These are phyloP conservation scores for Melanotus villosus DNA, from an alignment of 2,888 invertebrate species.

Conservation along the genomic window DNA sequence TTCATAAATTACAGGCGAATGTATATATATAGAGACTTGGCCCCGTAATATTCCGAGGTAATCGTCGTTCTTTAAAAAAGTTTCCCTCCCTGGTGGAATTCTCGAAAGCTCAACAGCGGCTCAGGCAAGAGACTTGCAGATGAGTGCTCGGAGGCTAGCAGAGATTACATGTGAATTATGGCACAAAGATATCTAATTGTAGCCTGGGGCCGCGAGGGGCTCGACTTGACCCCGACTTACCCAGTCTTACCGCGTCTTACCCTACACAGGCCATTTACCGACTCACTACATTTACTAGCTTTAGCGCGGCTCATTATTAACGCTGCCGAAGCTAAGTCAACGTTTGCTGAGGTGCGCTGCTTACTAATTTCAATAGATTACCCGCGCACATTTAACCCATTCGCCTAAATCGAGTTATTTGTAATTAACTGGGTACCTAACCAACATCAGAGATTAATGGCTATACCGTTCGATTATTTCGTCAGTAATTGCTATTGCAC, in stretches of 20 bases:
- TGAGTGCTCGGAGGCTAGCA: conserved; percentile 68
- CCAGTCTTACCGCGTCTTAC: conserved; percentile 54
- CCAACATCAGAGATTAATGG: conserved; percentile 58
- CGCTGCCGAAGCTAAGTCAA: conserved; percentile 66
- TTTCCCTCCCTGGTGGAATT: conserved; percentile 40
- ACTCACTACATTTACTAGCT: conserved; percentile 66
- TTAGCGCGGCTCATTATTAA: conserved; percentile 64
- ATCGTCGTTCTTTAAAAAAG: conserved; percentile 37
- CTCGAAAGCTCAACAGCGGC: conserved; percentile 41
- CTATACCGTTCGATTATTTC: conserved; percentile 56
- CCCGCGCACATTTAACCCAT: conserved; percentile 68
- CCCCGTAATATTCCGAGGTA: conserved; percentile 24
- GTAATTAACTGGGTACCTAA: conserved; percentile 68
- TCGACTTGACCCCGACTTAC: conserved; percentile 63
- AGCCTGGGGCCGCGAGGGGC: conserved; percentile 62
- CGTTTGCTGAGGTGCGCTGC: conserved; percentile 68
- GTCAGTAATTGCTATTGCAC: conserved; percentile 54
- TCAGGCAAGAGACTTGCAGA: conserved; percentile 60
- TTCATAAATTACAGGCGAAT: conserved; percentile 10
- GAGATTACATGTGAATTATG: conserved; percentile 76
- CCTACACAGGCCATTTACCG: conserved; percentile 68
- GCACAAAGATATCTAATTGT: conserved; percentile 72
- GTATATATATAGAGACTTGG: conserved; percentile 9
- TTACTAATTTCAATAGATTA: conserved; percentile 70
- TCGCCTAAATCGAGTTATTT: conserved; percentile 70